Evolutionary conservation across 2,888 invertebrate genomes (phyloP).

Genomic region (Orchestes rusci): DNA sequence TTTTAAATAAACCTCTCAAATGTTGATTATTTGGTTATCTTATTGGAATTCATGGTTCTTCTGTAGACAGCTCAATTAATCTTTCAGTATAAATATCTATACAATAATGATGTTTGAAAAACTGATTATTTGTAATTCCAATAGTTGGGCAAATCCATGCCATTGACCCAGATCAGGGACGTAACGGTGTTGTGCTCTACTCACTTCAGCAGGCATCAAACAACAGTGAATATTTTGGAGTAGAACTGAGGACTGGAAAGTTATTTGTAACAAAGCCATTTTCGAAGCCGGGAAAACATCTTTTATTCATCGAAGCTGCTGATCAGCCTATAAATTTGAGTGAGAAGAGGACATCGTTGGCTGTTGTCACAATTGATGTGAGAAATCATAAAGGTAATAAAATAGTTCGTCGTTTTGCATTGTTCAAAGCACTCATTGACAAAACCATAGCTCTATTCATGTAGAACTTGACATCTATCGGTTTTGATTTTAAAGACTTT

Average conservation of each 20-base stretch:
- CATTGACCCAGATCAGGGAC: constrained; percentile 71
- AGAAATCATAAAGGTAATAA: constrained; percentile 43
- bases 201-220: constrained; percentile 37
- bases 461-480: too few relatives aligned
- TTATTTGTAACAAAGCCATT: constrained; percentile 61
- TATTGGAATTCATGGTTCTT: too few relatives aligned
- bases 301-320: constrained; percentile 75
- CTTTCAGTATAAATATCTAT: too few relatives aligned
- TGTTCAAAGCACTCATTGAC: too few relatives aligned
- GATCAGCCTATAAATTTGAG: constrained; percentile 80
- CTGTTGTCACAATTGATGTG: constrained; percentile 78
- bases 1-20: too few relatives aligned
- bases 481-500: too few relatives aligned
- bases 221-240: constrained; percentile 57
- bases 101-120: too few relatives aligned
- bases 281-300: constrained; percentile 63
- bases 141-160: constrained; percentile 66
- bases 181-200: constrained; percentile 64
- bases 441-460: too few relatives aligned
- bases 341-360: constrained; percentile 72
- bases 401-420: too few relatives aligned
- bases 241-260: constrained; percentile 64
- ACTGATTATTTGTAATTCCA: too few relatives aligned
- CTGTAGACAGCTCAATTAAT: too few relatives aligned
- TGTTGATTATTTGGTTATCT: too few relatives aligned